These are phyloP conservation scores for Anthopleura xanthogrammica DNA, from an alignment of 92 coral and sea anemone genomes.

Conservation along the genomic window DNA sequence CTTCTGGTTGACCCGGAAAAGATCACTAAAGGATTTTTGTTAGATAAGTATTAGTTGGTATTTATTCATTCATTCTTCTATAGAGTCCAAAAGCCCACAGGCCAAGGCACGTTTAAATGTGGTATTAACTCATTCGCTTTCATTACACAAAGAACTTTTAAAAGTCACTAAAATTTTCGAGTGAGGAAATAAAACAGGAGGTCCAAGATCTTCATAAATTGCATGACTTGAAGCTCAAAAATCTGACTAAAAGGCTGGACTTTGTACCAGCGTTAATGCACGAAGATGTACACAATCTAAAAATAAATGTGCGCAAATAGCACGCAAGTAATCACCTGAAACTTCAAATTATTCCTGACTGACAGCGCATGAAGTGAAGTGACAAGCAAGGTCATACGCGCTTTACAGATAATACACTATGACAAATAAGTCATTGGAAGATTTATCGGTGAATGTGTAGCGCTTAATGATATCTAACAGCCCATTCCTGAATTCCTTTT, in stretches of 20 bases:
- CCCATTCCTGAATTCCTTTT: background rate
- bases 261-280: slow-evolving; percentile 16
- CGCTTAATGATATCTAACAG: slow-evolving; percentile 2
- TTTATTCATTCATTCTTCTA: background rate
- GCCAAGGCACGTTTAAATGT: background rate
- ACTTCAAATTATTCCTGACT: background rate
- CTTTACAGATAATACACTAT: slow-evolving; percentile 6
- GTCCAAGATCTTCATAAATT: background rate
- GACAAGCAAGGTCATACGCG: slow-evolving; percentile 31
- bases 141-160: background rate
- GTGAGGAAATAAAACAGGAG: background rate
- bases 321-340: slow-evolving; percentile 23
- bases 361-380: slow-evolving; percentile 7
- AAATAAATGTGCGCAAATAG: slow-evolving; percentile 20
- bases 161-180: background rate
- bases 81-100: background rate
- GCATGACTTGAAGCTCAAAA: background rate
- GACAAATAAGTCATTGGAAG: slow-evolving; percentile 3
- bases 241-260: slow-evolving; percentile 3
- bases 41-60: background rate
- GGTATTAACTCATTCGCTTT: background rate
- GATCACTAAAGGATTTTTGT: background rate
- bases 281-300: slow-evolving; percentile 2
- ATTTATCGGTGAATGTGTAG: background rate
- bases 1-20: background rate